phyloP scores from a whole-genome alignment of 2,888 invertebrate genomes.

The Chamaedrilus cognettii region DNA sequence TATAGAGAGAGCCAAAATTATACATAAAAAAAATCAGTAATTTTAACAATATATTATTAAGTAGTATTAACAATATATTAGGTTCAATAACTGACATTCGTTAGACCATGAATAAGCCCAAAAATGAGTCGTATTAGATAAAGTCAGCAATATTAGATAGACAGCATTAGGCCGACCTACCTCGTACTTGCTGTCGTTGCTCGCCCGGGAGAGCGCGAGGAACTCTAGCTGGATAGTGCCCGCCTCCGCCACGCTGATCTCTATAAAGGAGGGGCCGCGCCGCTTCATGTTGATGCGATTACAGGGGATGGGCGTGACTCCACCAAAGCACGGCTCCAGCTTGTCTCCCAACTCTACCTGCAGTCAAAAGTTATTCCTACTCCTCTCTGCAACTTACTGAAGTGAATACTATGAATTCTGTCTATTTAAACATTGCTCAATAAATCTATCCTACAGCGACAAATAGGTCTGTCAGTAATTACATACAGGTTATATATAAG shows the following conservation, averaged over 20 bases:
- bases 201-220: conserved; percentile 81
- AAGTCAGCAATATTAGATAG: background rate
- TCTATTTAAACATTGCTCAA: too few relatives aligned
- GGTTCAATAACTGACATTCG: background rate
- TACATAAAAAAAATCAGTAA: too few relatives aligned
- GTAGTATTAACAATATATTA: background rate
- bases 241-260: conserved; percentile 86
- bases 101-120: background rate
- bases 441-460: too few relatives aligned
- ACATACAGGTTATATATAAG: too few relatives aligned
- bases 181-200: conserved; percentile 81
- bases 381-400: too few relatives aligned
- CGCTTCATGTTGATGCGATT: conserved; percentile 94
- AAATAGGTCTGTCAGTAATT: too few relatives aligned
- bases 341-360: conserved; percentile 77
- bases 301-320: conserved; percentile 73
- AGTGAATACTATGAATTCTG: too few relatives aligned
- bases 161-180: conserved; percentile 59
- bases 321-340: conserved; percentile 80
- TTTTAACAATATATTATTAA: too few relatives aligned
- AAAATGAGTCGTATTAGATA: background rate
- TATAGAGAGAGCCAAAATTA: too few relatives aligned
- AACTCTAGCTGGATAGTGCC: conserved; percentile 97
- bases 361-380: too few relatives aligned
- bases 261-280: conserved; percentile 75